These are phyloP conservation scores for Pseudopodoces humilis DNA, from an alignment of 2,113 vertebrate species.

Conservation along the genomic window DNA sequence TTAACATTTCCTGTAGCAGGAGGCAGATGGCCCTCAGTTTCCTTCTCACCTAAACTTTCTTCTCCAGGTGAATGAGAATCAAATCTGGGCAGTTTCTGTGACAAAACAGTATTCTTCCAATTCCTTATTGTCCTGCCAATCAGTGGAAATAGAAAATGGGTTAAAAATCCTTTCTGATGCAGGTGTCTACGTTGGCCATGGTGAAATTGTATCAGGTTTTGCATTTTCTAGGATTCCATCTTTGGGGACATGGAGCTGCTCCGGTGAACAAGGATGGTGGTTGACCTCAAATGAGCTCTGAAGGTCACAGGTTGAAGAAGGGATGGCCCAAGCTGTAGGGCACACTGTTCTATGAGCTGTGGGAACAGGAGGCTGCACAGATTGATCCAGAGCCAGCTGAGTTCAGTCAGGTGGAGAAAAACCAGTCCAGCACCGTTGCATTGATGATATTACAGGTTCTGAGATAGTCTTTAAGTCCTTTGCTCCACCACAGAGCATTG, in stretches of 20 bases:
- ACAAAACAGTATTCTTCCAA: neutral
- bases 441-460: neutral
- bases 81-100: neutral
- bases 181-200: neutral
- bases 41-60: neutral
- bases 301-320: neutral
- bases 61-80: neutral
- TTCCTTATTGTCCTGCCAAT: rapidly evolving
- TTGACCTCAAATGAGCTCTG: neutral
- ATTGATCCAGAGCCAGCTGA: neutral
- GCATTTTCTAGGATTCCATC: neutral
- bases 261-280: neutral
- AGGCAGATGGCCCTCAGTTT: neutral
- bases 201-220: neutral
- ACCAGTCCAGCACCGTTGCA: rapidly evolving
- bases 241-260: neutral
- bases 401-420: neutral
- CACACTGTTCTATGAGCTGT: neutral
- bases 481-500: rapidly evolving
- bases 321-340: neutral
- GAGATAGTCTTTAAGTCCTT: neutral
- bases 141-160: neutral
- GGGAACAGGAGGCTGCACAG: neutral
- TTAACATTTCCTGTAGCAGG: neutral
- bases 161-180: neutral